Evolutionary conservation across 2,888 invertebrate genomes (phyloP).

Genomic region (Apamea sordens): DNA sequence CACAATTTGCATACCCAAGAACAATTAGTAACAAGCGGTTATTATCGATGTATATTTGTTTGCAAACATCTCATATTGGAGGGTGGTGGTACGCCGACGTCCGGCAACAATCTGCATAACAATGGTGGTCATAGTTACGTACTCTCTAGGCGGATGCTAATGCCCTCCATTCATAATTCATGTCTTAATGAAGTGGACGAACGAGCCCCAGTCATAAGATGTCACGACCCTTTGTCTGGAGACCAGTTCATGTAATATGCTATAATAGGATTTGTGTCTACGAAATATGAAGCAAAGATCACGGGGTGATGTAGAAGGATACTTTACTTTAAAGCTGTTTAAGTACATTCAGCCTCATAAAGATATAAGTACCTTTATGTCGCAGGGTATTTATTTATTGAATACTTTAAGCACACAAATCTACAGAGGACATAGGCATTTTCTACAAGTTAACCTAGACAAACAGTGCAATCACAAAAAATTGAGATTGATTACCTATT

Average conservation of each 20-base stretch:
- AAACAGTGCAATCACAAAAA: background rate
- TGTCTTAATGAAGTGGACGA: conserved; percentile 86
- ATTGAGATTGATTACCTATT: too few relatives aligned
- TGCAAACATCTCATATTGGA: conserved; percentile 81
- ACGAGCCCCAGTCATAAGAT: conserved; percentile 73
- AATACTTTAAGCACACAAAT: background rate
- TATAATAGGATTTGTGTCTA: conserved; percentile 72
- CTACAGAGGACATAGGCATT: background rate
- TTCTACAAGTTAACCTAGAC: background rate
- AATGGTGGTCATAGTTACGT: conserved; percentile 83
- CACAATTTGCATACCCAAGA: conserved; percentile 61
- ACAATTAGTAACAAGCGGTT: conserved; percentile 65
- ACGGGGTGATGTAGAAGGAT: background rate
- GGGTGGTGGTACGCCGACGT: conserved; percentile 73
- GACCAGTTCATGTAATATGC: conserved; percentile 68
- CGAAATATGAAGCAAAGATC: conserved; percentile 13
- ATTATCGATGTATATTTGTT: conserved; percentile 77
- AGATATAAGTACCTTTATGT: background rate
- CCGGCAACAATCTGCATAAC: conserved; percentile 89
- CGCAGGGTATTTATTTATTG: background rate
- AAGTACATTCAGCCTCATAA: background rate
- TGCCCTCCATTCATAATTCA: conserved; percentile 88
- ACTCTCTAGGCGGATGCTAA: conserved; percentile 87
- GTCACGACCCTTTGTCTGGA: conserved; percentile 77
- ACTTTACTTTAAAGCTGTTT: background rate